Percentiles rank a stretch among this genome's conserved stretches.
phyloP scores from a whole-genome alignment of 2,113 vertebrate species.

The Chaetops frenatus region DNA sequence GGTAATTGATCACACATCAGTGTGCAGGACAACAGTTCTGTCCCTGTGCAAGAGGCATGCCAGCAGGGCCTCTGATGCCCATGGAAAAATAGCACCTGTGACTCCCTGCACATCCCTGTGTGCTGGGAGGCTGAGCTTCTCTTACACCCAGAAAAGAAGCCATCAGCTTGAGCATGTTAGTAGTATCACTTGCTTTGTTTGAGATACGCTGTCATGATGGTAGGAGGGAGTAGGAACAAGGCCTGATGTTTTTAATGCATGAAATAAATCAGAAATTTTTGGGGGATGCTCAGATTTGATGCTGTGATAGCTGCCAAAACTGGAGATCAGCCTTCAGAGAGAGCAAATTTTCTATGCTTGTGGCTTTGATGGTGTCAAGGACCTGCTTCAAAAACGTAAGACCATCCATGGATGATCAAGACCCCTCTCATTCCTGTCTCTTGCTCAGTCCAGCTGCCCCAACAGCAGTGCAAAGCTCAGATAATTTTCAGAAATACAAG shows the following conservation, averaged over 20 bases:
- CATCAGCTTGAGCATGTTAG: fast-evolving
- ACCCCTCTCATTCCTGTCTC: background rate
- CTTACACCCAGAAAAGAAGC: background rate
- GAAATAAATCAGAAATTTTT: background rate
- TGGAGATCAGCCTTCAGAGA: background rate
- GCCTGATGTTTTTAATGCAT: background rate
- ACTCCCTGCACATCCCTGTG: background rate
- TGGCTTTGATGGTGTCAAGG: background rate
- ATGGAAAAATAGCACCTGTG: background rate
- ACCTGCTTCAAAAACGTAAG: background rate
- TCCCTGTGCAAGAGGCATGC: background rate
- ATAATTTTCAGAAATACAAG: background rate
- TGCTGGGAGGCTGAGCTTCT: background rate
- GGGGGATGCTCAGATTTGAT: background rate
- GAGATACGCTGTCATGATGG: fast-evolving
- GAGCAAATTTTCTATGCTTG: fast-evolving
- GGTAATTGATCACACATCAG: background rate
- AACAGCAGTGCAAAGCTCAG: background rate
- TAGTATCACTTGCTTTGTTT: background rate
- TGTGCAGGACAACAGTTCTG: background rate
- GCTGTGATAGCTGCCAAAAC: background rate
- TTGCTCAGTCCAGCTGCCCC: background rate
- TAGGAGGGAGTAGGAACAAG: background rate
- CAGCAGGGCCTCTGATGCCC: fast-evolving
- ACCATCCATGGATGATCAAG: background rate